phyloP scores from a whole-genome alignment of 2,888 invertebrate species.

The Gymnocheta viridis region DNA sequence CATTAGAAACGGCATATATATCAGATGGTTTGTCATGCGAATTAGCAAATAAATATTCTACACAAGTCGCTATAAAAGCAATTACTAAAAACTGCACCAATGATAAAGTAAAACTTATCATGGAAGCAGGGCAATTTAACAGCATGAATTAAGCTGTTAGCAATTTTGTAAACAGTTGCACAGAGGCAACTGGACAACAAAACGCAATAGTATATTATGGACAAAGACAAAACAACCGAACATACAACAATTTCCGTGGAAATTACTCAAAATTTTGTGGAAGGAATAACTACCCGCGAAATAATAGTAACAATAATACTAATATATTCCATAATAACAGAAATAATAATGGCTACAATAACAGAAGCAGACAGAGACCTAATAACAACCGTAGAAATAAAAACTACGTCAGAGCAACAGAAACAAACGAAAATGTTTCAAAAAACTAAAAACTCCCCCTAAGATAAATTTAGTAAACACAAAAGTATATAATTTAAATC shows the following conservation, averaged over 20 bases:
- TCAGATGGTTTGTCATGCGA: constrained; percentile 78
- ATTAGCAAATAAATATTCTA: not conserved
- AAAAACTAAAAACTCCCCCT: constrained; percentile 24
- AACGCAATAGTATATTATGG: constrained; percentile 35
- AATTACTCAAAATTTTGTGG: not conserved
- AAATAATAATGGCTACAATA: not conserved
- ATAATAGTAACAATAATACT: constrained; percentile 48
- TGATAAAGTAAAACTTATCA: too few relatives aligned
- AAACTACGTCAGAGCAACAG: not conserved
- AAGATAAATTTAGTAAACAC: not conserved
- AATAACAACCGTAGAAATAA: not conserved
- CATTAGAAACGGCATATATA: too few relatives aligned
- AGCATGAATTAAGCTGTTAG: constrained; percentile 71
- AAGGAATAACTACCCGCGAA: not conserved
- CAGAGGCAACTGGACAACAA: constrained; percentile 46
- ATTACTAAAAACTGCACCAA: not conserved
- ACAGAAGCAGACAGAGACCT: not conserved
- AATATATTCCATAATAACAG: not conserved
- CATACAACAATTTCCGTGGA: not conserved
- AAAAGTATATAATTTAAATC: constrained; percentile 25
- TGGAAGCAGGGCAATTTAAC: constrained; percentile 55
- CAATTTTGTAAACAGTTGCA: constrained; percentile 57
- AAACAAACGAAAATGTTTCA: not conserved
- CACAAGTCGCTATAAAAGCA: not conserved
- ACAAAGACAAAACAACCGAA: not conserved